Percentiles rank a stretch among this genome's conserved stretches.
Evolutionary conservation across 1,140 invertebrate species (phyloP).

Genomic region (Andricus grossulariae): DNA sequence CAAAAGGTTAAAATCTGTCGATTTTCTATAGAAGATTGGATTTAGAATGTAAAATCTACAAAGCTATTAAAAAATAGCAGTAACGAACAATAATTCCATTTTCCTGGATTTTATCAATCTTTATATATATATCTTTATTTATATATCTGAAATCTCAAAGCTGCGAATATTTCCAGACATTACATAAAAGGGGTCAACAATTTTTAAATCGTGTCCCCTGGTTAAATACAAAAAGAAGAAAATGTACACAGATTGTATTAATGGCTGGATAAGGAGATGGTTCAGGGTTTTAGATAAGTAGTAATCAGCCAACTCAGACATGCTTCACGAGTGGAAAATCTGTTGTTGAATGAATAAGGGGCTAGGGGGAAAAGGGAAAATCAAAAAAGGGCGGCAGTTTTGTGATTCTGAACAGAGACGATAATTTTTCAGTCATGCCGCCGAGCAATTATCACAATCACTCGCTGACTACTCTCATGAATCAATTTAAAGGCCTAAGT

Average conservation of each 20-base stretch:
- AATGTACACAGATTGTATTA: conserved; percentile 15
- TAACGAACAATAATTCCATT: no score
- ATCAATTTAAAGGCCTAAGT: conserved; percentile 48
- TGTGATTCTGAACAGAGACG: conserved; percentile 34
- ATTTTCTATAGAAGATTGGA: no score
- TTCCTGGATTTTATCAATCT: no score
- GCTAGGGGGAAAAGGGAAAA: not conserved
- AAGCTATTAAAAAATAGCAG: no score
- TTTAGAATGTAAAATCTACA: no score
- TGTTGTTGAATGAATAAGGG: not conserved
- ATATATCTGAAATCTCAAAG: no score
- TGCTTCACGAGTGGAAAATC: not conserved
- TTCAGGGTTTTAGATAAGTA: conserved; percentile 20
- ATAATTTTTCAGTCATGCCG: conserved; percentile 40
- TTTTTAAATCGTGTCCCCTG: not conserved
- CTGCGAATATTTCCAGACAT: not conserved
- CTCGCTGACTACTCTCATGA: conserved; percentile 24
- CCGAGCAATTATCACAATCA: conserved; percentile 43
- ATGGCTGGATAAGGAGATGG: conserved; percentile 11
- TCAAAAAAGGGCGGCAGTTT: not conserved
- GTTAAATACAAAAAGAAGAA: not conserved
- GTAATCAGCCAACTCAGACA: not conserved
- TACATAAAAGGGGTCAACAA: conserved; percentile 23
- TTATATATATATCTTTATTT: no score
- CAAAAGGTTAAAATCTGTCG: no score